Evolutionary conservation across 2,797 vertebrate genomes (phyloP).

Genomic region (Borostomias antarcticus): DNA sequence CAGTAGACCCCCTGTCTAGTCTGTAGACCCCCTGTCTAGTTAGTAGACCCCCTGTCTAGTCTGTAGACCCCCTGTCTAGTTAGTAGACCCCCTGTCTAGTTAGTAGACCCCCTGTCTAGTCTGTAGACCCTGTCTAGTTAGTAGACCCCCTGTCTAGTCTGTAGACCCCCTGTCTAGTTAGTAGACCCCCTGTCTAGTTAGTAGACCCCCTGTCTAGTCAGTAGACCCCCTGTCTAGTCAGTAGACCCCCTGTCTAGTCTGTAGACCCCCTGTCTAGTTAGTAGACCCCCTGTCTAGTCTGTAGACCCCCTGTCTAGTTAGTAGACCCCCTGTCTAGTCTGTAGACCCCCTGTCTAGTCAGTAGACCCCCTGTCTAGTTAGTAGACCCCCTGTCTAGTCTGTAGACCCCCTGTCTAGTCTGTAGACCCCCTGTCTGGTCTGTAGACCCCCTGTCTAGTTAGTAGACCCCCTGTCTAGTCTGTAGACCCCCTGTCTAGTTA

Average conservation of each 20-base stretch:
- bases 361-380: constrained; percentile 10
- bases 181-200: not conserved
- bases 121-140: not conserved
- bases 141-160: constrained; percentile 2
- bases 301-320: not conserved
- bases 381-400: not conserved
- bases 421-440: constrained; percentile 11
- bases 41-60: constrained; percentile 10
- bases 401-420: constrained; percentile 7
- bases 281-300: constrained; percentile 11
- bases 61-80: not conserved
- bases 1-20: not conserved
- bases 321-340: too few species aligned
- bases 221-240: constrained; percentile 9
- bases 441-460: not conserved
- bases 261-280: constrained; percentile 8
- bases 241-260: not conserved
- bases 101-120: constrained; percentile 10
- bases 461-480: too few species aligned
- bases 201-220: constrained; percentile 5
- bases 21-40: constrained; percentile 10
- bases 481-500: constrained; percentile 8
- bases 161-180: constrained; percentile 10
- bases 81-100: constrained; percentile 8
- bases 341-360: constrained; percentile 8